Conservation (phyloP, 2,888 invertebrate species). For the Auanema sp. region DNA sequence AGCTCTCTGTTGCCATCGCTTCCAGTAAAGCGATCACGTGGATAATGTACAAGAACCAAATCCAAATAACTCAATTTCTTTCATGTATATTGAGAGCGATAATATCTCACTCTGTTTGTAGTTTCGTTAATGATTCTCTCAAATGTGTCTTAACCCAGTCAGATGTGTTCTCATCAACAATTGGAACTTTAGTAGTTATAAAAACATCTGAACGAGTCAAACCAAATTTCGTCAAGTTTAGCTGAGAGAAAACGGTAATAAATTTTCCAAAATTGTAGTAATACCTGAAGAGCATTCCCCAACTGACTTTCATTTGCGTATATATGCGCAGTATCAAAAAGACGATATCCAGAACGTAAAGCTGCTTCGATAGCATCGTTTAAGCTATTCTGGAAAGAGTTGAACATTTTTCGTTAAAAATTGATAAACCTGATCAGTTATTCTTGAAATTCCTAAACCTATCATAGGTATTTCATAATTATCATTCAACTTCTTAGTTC, state of each 20-base stretch:
- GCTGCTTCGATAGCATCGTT: constrained; percentile 39
- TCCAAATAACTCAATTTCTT: constrained; percentile 35
- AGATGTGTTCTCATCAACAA: constrained; percentile 32
- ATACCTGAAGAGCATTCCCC: constrained; percentile 69
- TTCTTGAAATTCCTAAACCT: constrained; percentile 49
- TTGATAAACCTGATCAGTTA: constrained; percentile 25
- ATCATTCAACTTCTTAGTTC: constrained; percentile 20
- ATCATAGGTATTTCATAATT: constrained; percentile 43
- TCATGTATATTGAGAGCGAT: not conserved
- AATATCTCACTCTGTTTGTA: constrained; percentile 32
- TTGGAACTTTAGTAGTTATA: constrained; percentile 78
- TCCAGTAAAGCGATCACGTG: constrained; percentile 36
- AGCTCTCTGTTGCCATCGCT: constrained; percentile 16
- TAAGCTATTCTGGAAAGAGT: constrained; percentile 20
- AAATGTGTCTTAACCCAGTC: constrained; percentile 31
- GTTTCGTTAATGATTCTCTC: constrained; percentile 34
- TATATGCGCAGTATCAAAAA: constrained; percentile 78
- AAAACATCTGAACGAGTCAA: constrained; percentile 77
- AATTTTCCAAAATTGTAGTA: too few species aligned
- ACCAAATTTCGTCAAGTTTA: constrained; percentile 74
- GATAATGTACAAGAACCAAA: constrained; percentile 43
- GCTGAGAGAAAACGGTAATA: constrained; percentile 59
- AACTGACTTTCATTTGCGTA: constrained; percentile 77
- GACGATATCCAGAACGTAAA: constrained; percentile 71
- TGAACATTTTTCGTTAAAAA: not conserved